A percentile compares a stretch with the other conserved stretches of the same genome.
phyloP scores from a whole-genome alignment of 2,797 vertebrate species.

The Neosilurus mollespiculum region DNA sequence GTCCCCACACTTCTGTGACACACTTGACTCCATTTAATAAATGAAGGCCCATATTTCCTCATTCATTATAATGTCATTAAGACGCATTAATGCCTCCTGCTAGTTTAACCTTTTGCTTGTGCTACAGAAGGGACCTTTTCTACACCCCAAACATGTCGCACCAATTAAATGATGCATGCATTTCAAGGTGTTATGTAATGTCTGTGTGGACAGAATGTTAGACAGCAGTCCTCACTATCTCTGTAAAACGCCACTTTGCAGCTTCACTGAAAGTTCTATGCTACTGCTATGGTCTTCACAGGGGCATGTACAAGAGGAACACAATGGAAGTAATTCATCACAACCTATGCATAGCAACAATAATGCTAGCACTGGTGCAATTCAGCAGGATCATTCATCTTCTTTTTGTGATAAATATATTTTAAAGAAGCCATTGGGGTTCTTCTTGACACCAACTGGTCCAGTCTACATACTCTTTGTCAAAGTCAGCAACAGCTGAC shows the following conservation, averaged over 20 bases:
- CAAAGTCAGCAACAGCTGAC: constrained; percentile 48
- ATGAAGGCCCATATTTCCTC: constrained; percentile 76
- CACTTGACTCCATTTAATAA: constrained; percentile 80
- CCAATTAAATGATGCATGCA: neutral
- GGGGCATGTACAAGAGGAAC: constrained; percentile 44
- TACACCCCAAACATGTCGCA: constrained; percentile 1
- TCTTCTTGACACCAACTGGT: constrained; percentile 56
- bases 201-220: neutral
- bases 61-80: constrained; percentile 82
- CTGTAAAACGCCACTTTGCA: too few relatives aligned
- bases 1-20: constrained; percentile 72
- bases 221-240: neutral
- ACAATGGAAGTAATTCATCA: constrained; percentile 62
- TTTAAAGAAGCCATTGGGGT: constrained; percentile 62
- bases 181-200: neutral
- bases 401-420: constrained; percentile 65
- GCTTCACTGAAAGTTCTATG: constrained; percentile 4
- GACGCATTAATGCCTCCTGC: constrained; percentile 76
- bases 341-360: constrained; percentile 53
- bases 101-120: constrained; percentile 74
- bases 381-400: constrained; percentile 62
- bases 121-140: constrained; percentile 61
- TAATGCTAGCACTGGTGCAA: constrained; percentile 57
- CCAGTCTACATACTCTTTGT: constrained; percentile 43
- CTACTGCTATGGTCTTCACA: constrained; percentile 41